Conservation (phyloP, 2,888 invertebrate genomes). For the Deilephila porcellus region DNA sequence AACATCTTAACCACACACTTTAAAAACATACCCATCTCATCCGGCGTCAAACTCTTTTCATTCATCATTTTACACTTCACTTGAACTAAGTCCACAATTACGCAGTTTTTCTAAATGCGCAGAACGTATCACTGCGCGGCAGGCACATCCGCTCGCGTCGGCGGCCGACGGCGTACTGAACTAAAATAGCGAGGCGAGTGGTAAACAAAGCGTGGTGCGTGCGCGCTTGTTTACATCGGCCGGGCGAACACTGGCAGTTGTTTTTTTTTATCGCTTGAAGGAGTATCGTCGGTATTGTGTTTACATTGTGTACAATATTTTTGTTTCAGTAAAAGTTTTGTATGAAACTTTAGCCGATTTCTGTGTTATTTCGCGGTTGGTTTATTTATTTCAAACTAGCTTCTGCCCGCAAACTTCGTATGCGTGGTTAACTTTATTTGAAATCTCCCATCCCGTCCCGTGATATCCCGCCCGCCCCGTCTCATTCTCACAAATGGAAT, state of each 20-base stretch:
- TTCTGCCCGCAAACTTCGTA: too few relatives aligned
- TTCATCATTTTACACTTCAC: slow-evolving; percentile 14
- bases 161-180: background rate
- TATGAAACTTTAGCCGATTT: too few relatives aligned
- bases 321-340: background rate
- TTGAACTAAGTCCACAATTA: too few relatives aligned
- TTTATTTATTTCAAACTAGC: too few relatives aligned
- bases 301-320: background rate
- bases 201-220: slow-evolving; percentile 47
- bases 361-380: too few relatives aligned
- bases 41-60: slow-evolving; percentile 1
- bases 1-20: slow-evolving; percentile 33
- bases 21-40: slow-evolving; percentile 38
- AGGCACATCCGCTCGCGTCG: background rate
- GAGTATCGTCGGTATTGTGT: background rate
- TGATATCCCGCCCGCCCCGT: too few relatives aligned
- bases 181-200: background rate
- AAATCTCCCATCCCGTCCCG: too few relatives aligned
- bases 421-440: too few relatives aligned
- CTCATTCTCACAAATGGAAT: too few relatives aligned
- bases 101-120: too few relatives aligned
- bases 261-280: slow-evolving; percentile 7
- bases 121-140: too few relatives aligned
- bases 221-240: slow-evolving; percentile 31
- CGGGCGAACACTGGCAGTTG: background rate